A percentile compares a stretch with the other conserved stretches of the same genome.
phyloP scores from a whole-genome alignment of 2,113 vertebrate genomes.

The Herpailurus yagouaroundi region DNA sequence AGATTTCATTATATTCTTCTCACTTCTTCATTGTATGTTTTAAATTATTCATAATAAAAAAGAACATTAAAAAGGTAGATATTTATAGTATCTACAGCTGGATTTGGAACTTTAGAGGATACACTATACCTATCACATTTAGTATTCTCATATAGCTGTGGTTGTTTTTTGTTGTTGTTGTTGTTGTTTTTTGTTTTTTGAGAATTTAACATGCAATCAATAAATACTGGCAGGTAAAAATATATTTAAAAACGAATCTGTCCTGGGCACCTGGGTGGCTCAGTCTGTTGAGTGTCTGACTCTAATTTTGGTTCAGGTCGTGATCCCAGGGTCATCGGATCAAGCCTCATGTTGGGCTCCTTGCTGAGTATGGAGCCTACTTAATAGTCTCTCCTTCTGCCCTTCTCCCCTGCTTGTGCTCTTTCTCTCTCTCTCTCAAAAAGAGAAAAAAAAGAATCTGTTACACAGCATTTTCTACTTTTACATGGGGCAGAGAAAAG shows the following conservation, averaged over 20 bases:
- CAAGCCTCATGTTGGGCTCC: background rate
- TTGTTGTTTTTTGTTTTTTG: background rate
- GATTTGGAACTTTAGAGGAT: background rate
- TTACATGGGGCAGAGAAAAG: background rate
- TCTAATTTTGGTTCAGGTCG: background rate
- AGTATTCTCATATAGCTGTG: background rate
- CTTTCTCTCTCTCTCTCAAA: background rate
- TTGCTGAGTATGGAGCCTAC: background rate
- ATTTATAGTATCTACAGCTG: background rate
- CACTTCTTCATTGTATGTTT: background rate
- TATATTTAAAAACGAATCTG: background rate
- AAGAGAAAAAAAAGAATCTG: background rate
- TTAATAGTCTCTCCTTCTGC: background rate
- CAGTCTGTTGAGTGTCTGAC: background rate
- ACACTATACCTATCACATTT: background rate
- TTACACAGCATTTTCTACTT: background rate
- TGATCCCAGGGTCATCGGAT: background rate
- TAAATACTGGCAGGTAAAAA: background rate
- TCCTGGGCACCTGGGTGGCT: background rate
- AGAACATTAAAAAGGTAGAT: background rate
- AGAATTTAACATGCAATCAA: background rate
- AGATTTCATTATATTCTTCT: background rate
- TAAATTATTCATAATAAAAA: background rate
- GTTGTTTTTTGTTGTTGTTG: background rate
- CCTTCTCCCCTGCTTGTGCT: too few species aligned